Evolutionary conservation across 2,113 vertebrate genomes (phyloP).

Genomic region (Dasyprocta punctata): DNA sequence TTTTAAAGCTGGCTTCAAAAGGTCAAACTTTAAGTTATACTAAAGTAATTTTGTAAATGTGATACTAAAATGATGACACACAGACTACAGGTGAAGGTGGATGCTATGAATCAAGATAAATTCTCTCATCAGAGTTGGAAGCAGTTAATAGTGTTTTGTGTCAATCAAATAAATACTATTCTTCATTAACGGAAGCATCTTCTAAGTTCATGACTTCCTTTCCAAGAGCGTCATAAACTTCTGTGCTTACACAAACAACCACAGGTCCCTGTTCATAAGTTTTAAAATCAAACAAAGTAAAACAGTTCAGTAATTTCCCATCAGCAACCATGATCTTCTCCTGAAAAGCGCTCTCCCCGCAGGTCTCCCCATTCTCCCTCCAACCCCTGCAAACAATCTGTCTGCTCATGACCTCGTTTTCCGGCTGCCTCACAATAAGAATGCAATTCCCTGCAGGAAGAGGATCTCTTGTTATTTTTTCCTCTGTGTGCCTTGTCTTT

Average conservation of each 20-base stretch:
- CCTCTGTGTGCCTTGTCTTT: neutral
- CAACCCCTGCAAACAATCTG: rapidly evolving
- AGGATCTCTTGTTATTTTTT: neutral
- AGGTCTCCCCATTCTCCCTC: neutral
- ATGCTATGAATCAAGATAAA: neutral
- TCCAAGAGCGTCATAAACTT: neutral
- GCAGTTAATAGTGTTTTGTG: neutral
- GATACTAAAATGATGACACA: neutral
- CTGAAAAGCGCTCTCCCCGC: neutral
- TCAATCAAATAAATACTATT: neutral
- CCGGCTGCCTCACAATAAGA: neutral
- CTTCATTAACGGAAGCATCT: neutral
- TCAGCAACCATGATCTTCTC: neutral
- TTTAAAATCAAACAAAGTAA: neutral
- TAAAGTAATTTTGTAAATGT: neutral
- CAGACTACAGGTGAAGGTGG: neutral
- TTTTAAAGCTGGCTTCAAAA: neutral
- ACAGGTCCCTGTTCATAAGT: neutral
- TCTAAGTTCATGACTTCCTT: neutral
- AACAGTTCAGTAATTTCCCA: neutral
- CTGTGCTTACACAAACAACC: neutral
- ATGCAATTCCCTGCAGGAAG: neutral
- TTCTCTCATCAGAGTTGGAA: neutral
- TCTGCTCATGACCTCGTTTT: rapidly evolving
- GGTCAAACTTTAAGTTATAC: neutral